These are phyloP conservation scores for Chelidonichthys spinosus DNA, from an alignment of 2,797 vertebrate species.

Conservation along the genomic window DNA sequence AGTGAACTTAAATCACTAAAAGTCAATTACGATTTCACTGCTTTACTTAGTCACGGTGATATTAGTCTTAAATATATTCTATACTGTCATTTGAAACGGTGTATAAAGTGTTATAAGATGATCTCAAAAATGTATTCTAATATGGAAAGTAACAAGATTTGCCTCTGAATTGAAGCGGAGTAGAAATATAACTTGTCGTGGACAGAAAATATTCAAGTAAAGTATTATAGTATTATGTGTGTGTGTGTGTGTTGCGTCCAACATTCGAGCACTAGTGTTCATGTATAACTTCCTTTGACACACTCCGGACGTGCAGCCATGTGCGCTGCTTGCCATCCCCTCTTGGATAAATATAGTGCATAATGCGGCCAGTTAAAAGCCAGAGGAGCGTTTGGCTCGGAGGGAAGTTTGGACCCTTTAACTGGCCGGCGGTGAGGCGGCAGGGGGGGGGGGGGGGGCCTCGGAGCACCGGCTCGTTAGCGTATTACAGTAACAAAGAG, in stretches of 20 bases:
- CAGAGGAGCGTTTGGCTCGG: slow-evolving; percentile 42
- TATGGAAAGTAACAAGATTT: background rate
- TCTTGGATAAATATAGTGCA: slow-evolving; percentile 70
- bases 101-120: background rate
- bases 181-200: background rate
- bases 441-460: background rate
- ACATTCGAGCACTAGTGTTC: slow-evolving; percentile 56
- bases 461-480: background rate
- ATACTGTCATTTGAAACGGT: no score
- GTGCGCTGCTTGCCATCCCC: slow-evolving; percentile 38
- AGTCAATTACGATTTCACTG: background rate
- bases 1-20: background rate
- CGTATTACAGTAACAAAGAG: slow-evolving; percentile 64
- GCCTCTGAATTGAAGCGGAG: background rate
- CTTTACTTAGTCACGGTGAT: background rate
- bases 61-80: background rate
- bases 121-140: background rate
- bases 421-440: slow-evolving; percentile 28
- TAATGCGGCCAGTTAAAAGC: slow-evolving; percentile 57
- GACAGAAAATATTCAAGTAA: background rate
- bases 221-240: slow-evolving; percentile 28
- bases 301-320: slow-evolving; percentile 52
- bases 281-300: slow-evolving; percentile 86
- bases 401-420: slow-evolving; percentile 38
- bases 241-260: slow-evolving; percentile 51